A percentile compares a stretch with the other conserved stretches of the same genome.
Evolutionary conservation across 2,797 vertebrate species (phyloP).

Genomic region (Loris lydekkerianus): DNA sequence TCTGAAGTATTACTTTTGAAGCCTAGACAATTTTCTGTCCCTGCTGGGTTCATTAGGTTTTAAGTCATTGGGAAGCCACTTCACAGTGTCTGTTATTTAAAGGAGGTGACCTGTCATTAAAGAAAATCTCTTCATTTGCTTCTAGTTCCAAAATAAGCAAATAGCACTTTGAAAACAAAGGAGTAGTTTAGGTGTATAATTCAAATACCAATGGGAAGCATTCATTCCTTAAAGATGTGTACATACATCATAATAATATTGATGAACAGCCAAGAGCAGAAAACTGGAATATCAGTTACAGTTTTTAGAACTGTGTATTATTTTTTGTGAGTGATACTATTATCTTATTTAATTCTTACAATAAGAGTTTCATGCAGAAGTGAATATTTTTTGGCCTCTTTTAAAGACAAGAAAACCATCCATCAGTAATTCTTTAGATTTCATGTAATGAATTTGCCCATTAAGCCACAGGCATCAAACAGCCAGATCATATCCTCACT

Average conservation of each 20-base stretch:
- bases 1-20: conserved; percentile 21
- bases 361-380: neutral
- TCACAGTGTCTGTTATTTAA: neutral
- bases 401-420: conserved; percentile 5
- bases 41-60: neutral
- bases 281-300: neutral
- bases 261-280: neutral
- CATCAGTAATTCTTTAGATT: neutral
- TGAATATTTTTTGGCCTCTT: neutral
- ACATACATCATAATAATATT: neutral
- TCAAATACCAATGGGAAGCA: neutral
- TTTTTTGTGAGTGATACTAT: neutral
- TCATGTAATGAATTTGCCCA: neutral
- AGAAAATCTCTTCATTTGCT: neutral
- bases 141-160: conserved; percentile 30
- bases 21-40: neutral
- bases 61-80: neutral
- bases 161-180: neutral
- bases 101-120: conserved; percentile 30
- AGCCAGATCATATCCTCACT: neutral
- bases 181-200: neutral
- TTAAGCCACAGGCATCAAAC: neutral
- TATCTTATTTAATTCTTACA: neutral
- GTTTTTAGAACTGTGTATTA: neutral
- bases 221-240: neutral